Percentiles rank a stretch among this genome's conserved stretches.
Evolutionary conservation across 2,888 invertebrate genomes (phyloP).

Genomic region (Drosophila meridionalis): DNA sequence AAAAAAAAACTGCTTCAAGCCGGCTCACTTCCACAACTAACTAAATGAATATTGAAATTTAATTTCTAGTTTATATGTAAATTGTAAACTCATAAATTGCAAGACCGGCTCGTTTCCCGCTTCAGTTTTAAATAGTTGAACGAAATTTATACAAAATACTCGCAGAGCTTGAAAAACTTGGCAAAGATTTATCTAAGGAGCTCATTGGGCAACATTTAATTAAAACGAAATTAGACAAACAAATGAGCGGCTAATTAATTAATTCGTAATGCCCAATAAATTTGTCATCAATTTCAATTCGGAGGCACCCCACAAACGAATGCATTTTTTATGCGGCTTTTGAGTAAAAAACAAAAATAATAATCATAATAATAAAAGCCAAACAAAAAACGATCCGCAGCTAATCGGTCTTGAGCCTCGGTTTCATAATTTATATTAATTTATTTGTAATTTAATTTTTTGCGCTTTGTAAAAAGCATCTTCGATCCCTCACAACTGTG

Average conservation of each 20-base stretch:
- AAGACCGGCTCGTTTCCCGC: conserved; percentile 31
- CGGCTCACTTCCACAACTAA: neutral
- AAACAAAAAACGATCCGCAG: conserved; percentile 25
- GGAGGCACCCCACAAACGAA: conserved; percentile 21
- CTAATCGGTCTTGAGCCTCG: conserved; percentile 16
- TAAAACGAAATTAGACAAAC: conserved; percentile 63
- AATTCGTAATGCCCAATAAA: conserved; percentile 71
- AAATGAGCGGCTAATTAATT: conserved; percentile 68
- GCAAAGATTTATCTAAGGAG: conserved; percentile 7
- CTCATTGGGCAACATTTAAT: conserved; percentile 50
- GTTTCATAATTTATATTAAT: conserved; percentile 57
- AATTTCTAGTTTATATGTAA: conserved; percentile 53
- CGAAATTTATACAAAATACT: conserved; percentile 45
- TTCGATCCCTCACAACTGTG: conserved; percentile 25
- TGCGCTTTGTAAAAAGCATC: conserved; percentile 34
- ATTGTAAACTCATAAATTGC: conserved; percentile 46
- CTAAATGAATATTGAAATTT: conserved; percentile 17
- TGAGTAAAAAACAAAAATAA: conserved; percentile 1
- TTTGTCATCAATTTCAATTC: conserved; percentile 71
- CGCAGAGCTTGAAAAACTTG: conserved; percentile 18
- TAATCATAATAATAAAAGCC: neutral
- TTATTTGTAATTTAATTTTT: conserved; percentile 56
- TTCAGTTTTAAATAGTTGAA: conserved; percentile 19
- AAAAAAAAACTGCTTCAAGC: neutral
- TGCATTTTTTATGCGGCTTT: conserved; percentile 34